Percentiles rank a stretch among this genome's conserved stretches.
These are phyloP conservation scores for Lepetodrilus schrolli DNA, from an alignment of 2,888 invertebrate species.

Conservation along the genomic window DNA sequence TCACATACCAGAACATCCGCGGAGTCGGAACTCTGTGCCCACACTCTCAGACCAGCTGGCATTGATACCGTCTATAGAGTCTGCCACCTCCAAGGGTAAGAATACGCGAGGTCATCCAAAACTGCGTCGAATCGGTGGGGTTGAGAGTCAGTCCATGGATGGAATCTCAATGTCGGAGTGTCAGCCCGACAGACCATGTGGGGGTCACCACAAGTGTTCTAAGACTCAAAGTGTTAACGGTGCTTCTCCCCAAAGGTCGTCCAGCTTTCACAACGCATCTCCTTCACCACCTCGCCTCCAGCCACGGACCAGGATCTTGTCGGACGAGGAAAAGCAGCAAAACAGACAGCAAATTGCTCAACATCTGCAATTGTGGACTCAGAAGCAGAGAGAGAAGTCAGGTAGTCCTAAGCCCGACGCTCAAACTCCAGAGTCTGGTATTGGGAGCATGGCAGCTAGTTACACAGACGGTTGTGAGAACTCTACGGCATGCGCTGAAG, in stretches of 20 bases:
- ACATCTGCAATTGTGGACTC: slow-evolving; percentile 69
- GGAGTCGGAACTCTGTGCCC: slow-evolving; percentile 30
- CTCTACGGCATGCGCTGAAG: not conserved
- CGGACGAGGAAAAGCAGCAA: slow-evolving; percentile 66
- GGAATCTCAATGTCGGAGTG: slow-evolving; percentile 14
- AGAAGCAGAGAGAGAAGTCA: slow-evolving; percentile 57
- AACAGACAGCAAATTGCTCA: slow-evolving; percentile 69
- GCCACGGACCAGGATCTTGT: slow-evolving; percentile 57
- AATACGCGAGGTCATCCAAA: slow-evolving; percentile 15
- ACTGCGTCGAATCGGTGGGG: slow-evolving; percentile 19
- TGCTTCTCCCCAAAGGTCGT: slow-evolving; percentile 18
- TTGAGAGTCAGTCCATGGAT: slow-evolving; percentile 35
- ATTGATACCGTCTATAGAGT: slow-evolving; percentile 48
- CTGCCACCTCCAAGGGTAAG: slow-evolving; percentile 39
- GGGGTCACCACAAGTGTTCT: slow-evolving; percentile 22
- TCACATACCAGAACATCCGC: not conserved
- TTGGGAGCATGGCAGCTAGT: slow-evolving; percentile 20
- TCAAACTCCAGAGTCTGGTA: slow-evolving; percentile 9
- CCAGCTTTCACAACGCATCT: slow-evolving; percentile 34
- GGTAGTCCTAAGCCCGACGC: slow-evolving; percentile 15
- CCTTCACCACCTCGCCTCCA: slow-evolving; percentile 57
- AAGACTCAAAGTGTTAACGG: slow-evolving; percentile 27
- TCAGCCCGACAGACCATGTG: not conserved
- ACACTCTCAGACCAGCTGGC: slow-evolving; percentile 46
- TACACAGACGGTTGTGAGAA: slow-evolving; percentile 33